A percentile compares a stretch with the other conserved stretches of the same genome.
These are phyloP conservation scores for Pristiophorus japonicus DNA, from an alignment of 2,113 vertebrate species.

Conservation along the genomic window DNA sequence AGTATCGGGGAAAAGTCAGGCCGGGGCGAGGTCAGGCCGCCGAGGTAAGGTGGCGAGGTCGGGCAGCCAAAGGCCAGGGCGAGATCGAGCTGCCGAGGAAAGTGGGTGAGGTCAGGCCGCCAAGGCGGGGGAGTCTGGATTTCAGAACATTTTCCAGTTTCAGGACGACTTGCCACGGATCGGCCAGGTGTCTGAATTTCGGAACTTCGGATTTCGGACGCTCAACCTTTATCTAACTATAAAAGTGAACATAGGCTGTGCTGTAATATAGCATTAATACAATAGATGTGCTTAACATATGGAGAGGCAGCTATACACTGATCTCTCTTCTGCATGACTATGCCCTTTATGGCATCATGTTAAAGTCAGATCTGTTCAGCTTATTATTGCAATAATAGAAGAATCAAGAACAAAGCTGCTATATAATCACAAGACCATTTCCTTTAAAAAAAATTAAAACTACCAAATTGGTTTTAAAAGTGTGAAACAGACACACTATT, in stretches of 20 bases:
- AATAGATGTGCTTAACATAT: not conserved
- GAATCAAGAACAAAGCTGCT: not conserved
- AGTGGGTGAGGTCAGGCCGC: too few species aligned
- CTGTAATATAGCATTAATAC: not conserved
- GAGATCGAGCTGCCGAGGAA: too few species aligned
- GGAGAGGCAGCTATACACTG: not conserved
- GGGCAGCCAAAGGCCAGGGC: too few species aligned
- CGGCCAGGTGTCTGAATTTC: too few species aligned
- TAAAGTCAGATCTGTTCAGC: not conserved
- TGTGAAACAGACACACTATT: not conserved
- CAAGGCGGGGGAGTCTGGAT: too few species aligned
- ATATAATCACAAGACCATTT: not conserved
- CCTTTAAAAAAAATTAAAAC: not conserved
- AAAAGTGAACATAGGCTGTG: not conserved
- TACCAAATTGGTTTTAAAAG: not conserved
- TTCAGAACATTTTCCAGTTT: too few species aligned
- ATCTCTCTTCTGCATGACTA: not conserved
- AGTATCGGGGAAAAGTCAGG: too few species aligned
- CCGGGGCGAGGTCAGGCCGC: too few species aligned
- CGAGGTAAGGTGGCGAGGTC: too few species aligned
- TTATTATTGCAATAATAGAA: not conserved
- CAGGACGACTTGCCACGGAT: too few species aligned
- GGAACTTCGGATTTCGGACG: too few species aligned
- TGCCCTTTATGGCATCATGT: not conserved
- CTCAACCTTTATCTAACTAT: too few species aligned